phyloP scores from a whole-genome alignment of 2,888 invertebrate species.

The Ferdinandea cuprea region DNA sequence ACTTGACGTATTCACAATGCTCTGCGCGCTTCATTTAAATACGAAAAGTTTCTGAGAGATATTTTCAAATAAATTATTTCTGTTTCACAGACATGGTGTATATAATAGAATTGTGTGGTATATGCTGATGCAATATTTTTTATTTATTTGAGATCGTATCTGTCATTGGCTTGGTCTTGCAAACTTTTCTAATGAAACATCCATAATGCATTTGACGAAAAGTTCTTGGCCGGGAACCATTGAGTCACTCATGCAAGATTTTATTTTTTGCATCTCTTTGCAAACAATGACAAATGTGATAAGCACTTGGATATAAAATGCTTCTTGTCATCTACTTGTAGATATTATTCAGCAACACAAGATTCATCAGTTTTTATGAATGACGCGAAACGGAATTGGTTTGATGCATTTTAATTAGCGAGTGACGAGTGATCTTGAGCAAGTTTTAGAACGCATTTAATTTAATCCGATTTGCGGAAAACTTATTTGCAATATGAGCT shows the following conservation, averaged over 20 bases:
- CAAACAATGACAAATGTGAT: not conserved
- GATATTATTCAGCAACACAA: not conserved
- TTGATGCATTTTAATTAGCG: too few species aligned
- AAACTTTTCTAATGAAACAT: constrained; percentile 43
- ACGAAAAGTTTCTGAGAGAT: constrained; percentile 62
- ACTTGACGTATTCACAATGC: constrained; percentile 39
- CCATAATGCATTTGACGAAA: constrained; percentile 42
- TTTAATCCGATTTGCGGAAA: too few species aligned
- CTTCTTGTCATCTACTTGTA: constrained; percentile 15
- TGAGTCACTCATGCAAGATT: constrained; percentile 21
- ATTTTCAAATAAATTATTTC: constrained; percentile 64
- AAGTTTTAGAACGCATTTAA: not conserved
- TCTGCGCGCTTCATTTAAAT: constrained; percentile 47
- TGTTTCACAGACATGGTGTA: constrained; percentile 11
- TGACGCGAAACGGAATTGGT: too few species aligned
- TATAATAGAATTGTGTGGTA: not conserved
- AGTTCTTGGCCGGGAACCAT: constrained; percentile 21
- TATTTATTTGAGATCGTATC: not conserved
- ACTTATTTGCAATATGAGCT: too few species aligned
- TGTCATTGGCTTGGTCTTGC: constrained; percentile 26
- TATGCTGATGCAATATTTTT: constrained; percentile 20
- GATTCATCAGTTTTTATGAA: not conserved
- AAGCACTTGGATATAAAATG: constrained; percentile 15
- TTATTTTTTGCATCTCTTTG: constrained; percentile 7
- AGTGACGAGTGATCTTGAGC: too few species aligned